Percentiles rank a stretch among this genome's conserved stretches.
These are phyloP conservation scores for Catamblyrhynchus diadema DNA, from an alignment of 2,797 vertebrate genomes.

Conservation along the genomic window DNA sequence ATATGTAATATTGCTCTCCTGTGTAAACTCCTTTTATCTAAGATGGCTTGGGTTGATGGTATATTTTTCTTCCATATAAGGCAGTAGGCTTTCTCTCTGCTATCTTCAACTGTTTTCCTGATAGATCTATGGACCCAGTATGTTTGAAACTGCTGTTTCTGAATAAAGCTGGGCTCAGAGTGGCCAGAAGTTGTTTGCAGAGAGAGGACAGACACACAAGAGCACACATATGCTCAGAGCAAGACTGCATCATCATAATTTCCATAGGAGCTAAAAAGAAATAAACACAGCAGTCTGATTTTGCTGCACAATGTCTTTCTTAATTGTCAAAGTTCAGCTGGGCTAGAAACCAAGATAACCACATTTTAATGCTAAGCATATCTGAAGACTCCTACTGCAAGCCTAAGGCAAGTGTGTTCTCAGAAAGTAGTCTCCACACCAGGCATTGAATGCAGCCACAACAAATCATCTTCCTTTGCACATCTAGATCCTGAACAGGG, in stretches of 20 bases:
- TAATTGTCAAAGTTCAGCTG: conserved; percentile 1
- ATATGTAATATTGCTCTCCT: not conserved
- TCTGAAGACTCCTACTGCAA: conserved; percentile 2
- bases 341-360: not conserved
- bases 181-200: not conserved
- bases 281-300: conserved; percentile 18
- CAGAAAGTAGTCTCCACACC: not conserved
- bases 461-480: not conserved
- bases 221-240: not conserved
- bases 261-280: conserved; percentile 15
- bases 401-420: not conserved
- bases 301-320: not conserved
- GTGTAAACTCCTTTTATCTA: not conserved
- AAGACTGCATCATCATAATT: not conserved
- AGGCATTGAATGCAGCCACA: not conserved
- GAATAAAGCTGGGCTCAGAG: not conserved
- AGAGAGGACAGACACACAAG: not conserved
- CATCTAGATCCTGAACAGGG: not conserved
- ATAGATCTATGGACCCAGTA: not conserved
- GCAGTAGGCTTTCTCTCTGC: not conserved
- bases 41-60: not conserved
- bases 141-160: not conserved
- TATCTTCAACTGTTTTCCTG: not conserved
- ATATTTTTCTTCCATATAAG: not conserved
- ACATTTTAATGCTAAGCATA: conserved; percentile 32